Conservation (phyloP, 2,888 invertebrate species). For the Epinotia bilunana region DNA sequence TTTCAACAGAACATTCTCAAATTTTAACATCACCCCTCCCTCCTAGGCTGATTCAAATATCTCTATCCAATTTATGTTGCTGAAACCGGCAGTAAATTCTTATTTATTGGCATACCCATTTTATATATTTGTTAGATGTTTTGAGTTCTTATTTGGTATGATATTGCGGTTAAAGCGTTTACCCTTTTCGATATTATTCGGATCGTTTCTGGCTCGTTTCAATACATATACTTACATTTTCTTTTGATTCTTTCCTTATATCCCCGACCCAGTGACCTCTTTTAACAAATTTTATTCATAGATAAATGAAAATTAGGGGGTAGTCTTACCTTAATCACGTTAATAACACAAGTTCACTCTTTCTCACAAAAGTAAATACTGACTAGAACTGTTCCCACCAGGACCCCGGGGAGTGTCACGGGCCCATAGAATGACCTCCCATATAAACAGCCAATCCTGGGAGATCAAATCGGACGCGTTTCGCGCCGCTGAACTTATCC, state of each 20-base stretch:
- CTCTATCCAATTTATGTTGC: constrained; percentile 69
- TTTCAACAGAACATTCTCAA: constrained; percentile 43
- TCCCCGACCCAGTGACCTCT: neutral
- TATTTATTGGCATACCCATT: constrained; percentile 60
- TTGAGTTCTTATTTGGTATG: constrained; percentile 50
- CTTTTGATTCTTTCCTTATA: constrained; percentile 36
- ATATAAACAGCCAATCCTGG: no score
- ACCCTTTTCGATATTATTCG: constrained; percentile 39
- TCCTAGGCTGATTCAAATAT: constrained; percentile 65
- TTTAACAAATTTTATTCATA: neutral
- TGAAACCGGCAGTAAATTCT: constrained; percentile 60
- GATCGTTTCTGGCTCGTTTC: constrained; percentile 37
- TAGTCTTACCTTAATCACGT: no score
- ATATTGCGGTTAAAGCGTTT: constrained; percentile 47
- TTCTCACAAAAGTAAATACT: no score
- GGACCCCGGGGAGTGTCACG: no score
- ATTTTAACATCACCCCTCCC: constrained; percentile 56
- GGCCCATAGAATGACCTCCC: no score
- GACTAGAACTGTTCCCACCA: no score
- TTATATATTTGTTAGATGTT: constrained; percentile 52
- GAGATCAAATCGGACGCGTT: no score
- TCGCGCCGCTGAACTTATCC: no score
- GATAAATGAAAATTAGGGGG: no score
- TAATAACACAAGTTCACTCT: no score
- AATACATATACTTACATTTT: constrained; percentile 44